Evolutionary conservation across 1,140 invertebrate genomes (phyloP).

Genomic region (Drosophila repletoides): DNA sequence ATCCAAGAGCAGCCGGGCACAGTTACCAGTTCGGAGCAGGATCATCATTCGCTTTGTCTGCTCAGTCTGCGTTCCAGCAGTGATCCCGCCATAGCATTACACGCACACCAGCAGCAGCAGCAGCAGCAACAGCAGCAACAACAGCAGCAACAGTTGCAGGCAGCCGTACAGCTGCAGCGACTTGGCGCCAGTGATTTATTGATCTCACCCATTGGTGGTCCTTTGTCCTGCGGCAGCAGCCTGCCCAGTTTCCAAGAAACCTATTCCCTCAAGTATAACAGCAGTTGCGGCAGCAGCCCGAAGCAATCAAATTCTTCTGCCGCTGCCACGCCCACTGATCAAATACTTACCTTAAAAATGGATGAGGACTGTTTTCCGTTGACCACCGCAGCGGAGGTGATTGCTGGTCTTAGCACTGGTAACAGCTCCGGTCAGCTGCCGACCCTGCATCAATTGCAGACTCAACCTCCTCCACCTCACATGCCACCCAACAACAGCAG

Average conservation of each 20-base stretch:
- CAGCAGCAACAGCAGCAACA: conserved; percentile 50
- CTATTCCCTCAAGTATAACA: conserved; percentile 87
- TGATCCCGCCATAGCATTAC: conserved; percentile 76
- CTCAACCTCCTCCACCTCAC: conserved; percentile 33
- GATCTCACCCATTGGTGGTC: conserved; percentile 68
- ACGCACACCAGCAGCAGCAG: conserved; percentile 60
- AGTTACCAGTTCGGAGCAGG: conserved; percentile 72
- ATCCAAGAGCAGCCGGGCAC: conserved; percentile 43
- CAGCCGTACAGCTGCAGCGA: conserved; percentile 43
- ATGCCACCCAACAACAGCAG: conserved; percentile 38
- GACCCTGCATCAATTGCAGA: conserved; percentile 58
- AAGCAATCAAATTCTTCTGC: conserved; percentile 36
- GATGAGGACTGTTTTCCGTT: conserved; percentile 89
- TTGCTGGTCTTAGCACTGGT: conserved; percentile 57
- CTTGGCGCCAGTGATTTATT: conserved; percentile 50
- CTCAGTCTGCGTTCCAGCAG: conserved; percentile 76
- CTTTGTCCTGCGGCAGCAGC: conserved; percentile 84
- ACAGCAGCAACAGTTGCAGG: conserved; percentile 51
- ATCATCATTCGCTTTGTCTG: conserved; percentile 65
- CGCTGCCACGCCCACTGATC: conserved; percentile 61
- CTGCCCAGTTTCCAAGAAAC: conserved; percentile 94
- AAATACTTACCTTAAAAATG: conserved; percentile 87
- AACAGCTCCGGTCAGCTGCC: conserved; percentile 43
- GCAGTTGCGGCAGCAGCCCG: conserved; percentile 57
- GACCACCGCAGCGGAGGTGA: conserved; percentile 84